Conservation (phyloP, 2,797 vertebrate genomes). For the Neomorphus geoffroyi region DNA sequence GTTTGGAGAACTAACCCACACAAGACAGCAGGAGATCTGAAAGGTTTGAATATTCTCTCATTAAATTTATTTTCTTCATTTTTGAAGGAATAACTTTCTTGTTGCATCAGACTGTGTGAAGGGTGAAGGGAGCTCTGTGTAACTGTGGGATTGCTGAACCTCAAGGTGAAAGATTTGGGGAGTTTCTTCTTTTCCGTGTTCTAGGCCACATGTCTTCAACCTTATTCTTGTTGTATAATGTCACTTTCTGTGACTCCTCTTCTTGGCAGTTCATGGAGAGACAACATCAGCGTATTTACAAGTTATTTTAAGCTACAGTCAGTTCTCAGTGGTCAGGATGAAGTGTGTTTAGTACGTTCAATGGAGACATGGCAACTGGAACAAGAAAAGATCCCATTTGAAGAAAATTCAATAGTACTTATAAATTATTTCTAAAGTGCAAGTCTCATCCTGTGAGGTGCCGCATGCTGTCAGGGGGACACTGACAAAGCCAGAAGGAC, state of each 20-base stretch:
- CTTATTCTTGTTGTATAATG: neutral
- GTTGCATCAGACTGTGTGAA: neutral
- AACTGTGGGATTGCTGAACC: neutral
- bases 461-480: neutral
- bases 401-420: conserved; percentile 32
- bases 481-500: neutral
- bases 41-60: neutral
- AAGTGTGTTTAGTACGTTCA: neutral
- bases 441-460: neutral
- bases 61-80: neutral
- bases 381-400: conserved; percentile 19
- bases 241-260: neutral
- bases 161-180: neutral
- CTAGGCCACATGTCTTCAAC: neutral
- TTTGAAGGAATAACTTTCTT: neutral
- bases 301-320: conserved; percentile 47
- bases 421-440: conserved; percentile 44
- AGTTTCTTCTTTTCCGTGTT: neutral
- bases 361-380: neutral
- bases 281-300: neutral
- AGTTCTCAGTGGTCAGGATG: conserved; percentile 15
- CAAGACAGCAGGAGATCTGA: neutral
- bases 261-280: neutral
- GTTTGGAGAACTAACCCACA: neutral
- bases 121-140: neutral